Evolutionary conservation across 2,113 vertebrate genomes (phyloP).

Genomic region (Gnathonemus echidnorhynchus): DNA sequence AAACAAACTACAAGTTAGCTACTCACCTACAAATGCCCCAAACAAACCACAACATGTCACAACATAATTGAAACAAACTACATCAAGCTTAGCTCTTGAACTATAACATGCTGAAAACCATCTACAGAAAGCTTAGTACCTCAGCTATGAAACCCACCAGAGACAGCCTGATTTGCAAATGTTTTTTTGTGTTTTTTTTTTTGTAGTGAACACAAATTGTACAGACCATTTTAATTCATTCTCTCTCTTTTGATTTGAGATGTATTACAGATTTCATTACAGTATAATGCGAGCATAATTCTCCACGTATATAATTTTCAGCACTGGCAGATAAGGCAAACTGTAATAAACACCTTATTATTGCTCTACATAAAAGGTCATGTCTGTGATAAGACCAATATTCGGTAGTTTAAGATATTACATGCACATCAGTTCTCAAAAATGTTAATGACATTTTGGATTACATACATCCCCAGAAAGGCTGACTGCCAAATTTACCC

Average conservation of each 20-base stretch:
- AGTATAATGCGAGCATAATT: neutral
- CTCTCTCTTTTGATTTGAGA: neutral
- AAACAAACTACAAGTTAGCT: neutral
- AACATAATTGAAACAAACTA: neutral
- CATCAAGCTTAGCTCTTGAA: neutral
- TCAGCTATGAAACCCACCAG: neutral
- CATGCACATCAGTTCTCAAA: neutral
- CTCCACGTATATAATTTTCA: too few species aligned
- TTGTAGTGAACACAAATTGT: neutral
- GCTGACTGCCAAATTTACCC: neutral
- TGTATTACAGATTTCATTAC: neutral
- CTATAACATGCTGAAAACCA: neutral
- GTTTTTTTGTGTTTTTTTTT: neutral
- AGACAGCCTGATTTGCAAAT: neutral
- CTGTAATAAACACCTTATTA: neutral
- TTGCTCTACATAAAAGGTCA: neutral
- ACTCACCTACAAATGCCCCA: neutral
- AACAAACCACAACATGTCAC: neutral
- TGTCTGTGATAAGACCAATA: neutral
- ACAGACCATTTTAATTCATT: neutral
- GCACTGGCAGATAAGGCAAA: too few species aligned
- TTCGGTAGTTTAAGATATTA: neutral
- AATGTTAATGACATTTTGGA: neutral
- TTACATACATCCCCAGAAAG: neutral
- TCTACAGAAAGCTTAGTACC: neutral